Percentiles rank a stretch among this genome's conserved stretches.
Evolutionary conservation across 2,797 vertebrate genomes (phyloP).

Genomic region (Percopsis omiscomaycus): DNA sequence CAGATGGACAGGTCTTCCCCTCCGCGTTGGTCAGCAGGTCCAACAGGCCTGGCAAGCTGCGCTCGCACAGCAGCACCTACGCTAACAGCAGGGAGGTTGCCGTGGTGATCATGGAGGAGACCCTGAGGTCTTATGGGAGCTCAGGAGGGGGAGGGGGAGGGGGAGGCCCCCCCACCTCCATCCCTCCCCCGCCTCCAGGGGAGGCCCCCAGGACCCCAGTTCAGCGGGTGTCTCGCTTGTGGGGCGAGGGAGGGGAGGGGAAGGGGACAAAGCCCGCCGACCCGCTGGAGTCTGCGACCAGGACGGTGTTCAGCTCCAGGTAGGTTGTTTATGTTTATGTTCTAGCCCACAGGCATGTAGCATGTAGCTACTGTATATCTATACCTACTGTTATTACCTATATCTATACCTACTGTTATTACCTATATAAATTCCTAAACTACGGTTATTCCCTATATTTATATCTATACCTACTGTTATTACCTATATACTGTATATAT

Average conservation of each 20-base stretch:
- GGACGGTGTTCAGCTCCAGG: slow-evolving; percentile 84
- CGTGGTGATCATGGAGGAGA: slow-evolving; percentile 79
- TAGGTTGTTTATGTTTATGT: slow-evolving; percentile 55
- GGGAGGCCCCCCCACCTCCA: slow-evolving; percentile 71
- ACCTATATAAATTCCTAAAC: too few species aligned
- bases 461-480: too few species aligned
- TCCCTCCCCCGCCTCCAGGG: slow-evolving; percentile 79
- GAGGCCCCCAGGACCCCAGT: slow-evolving; percentile 76
- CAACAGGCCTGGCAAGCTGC: slow-evolving; percentile 76
- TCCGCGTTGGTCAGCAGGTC: slow-evolving; percentile 89
- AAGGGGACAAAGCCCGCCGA: slow-evolving; percentile 82
- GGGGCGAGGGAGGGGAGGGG: slow-evolving; percentile 77
- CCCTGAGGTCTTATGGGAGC: slow-evolving; percentile 73
- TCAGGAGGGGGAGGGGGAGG: background rate
- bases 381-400: too few species aligned
- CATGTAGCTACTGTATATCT: too few species aligned
- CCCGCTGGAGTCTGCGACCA: slow-evolving; percentile 79
- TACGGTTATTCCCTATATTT: too few species aligned
- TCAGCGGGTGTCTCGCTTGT: slow-evolving; percentile 87
- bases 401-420: too few species aligned
- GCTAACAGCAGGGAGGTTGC: slow-evolving; percentile 63
- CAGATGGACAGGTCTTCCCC: slow-evolving; percentile 87
- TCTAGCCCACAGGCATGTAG: background rate
- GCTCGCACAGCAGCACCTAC: slow-evolving; percentile 65
- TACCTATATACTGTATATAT: too few species aligned